A percentile compares a stretch with the other conserved stretches of the same genome.
Evolutionary conservation across 2,113 vertebrate genomes (phyloP).

Genomic region (Lethenteron camtschaticum): DNA sequence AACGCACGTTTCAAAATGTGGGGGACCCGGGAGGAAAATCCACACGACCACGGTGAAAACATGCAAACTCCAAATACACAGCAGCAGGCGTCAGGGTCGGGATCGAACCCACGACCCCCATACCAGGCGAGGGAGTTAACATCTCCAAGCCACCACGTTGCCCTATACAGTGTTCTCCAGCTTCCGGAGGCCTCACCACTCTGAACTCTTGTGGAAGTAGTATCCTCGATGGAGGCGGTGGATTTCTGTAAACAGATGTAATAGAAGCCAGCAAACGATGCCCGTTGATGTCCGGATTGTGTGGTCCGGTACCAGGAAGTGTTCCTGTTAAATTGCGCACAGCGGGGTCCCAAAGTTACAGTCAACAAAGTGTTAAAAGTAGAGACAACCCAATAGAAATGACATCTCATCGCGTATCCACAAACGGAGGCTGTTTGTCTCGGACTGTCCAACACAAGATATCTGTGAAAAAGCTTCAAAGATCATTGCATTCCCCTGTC

Average conservation of each 20-base stretch:
- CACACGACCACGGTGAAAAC: background rate
- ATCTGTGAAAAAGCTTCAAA: background rate
- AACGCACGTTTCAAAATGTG: background rate
- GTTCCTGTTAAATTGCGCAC: conserved; percentile 31
- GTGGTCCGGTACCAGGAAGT: conserved; percentile 90
- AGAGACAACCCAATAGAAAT: no score
- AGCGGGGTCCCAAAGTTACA: no score
- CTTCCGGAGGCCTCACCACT: conserved; percentile 47
- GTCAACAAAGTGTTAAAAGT: no score
- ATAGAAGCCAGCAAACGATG: conserved; percentile 95
- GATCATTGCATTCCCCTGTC: background rate
- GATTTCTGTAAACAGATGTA: conserved; percentile 99
- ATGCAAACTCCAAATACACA: background rate
- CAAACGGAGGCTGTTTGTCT: background rate
- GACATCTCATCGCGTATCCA: no score
- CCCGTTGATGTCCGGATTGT: conserved; percentile 97
- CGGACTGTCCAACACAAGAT: background rate
- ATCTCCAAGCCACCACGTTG: background rate
- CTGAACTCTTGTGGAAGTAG: conserved; percentile 93
- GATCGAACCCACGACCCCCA: background rate
- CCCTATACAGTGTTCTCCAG: background rate
- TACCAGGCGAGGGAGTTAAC: background rate
- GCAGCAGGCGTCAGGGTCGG: background rate
- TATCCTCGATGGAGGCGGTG: conserved; percentile 84
- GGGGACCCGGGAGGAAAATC: background rate